These are phyloP conservation scores for Cyrtodaria siliqua DNA, from an alignment of 2,888 invertebrate species.

Conservation along the genomic window DNA sequence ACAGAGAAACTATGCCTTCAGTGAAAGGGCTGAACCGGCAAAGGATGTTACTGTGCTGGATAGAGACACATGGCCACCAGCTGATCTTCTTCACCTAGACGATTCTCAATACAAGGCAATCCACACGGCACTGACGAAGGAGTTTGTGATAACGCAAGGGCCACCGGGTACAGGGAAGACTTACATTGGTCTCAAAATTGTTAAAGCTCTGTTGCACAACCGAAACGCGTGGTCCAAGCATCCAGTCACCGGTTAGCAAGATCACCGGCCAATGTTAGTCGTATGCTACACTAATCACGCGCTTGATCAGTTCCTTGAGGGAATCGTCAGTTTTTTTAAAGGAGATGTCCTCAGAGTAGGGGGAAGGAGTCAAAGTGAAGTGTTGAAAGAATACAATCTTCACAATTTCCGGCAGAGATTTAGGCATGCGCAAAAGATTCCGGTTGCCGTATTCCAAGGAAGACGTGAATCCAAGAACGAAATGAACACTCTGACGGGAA, in stretches of 20 bases:
- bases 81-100: constrained; percentile 76
- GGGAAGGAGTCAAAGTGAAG: constrained; percentile 70
- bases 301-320: constrained; percentile 83
- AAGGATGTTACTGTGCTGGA: constrained; percentile 15
- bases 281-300: constrained; percentile 85
- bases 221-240: constrained; percentile 80
- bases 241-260: neutral
- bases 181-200: constrained; percentile 91
- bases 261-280: constrained; percentile 75
- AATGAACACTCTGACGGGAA: constrained; percentile 56
- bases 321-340: constrained; percentile 69
- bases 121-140: constrained; percentile 77
- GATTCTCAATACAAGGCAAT: constrained; percentile 80
- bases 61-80: constrained; percentile 73
- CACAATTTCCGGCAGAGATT: too few species aligned
- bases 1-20: neutral
- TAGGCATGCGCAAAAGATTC: too few species aligned
- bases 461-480: constrained; percentile 54
- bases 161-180: constrained; percentile 96
- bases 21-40: constrained; percentile 35
- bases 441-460: constrained; percentile 45
- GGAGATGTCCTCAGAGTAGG: constrained; percentile 80
- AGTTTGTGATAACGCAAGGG: constrained; percentile 86
- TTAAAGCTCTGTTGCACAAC: constrained; percentile 89
- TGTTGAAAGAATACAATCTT: constrained; percentile 60